A percentile compares a stretch with the other conserved stretches of the same genome.
These are phyloP conservation scores for Eupsilia transversa DNA, from an alignment of 2,888 invertebrate species.

Conservation along the genomic window DNA sequence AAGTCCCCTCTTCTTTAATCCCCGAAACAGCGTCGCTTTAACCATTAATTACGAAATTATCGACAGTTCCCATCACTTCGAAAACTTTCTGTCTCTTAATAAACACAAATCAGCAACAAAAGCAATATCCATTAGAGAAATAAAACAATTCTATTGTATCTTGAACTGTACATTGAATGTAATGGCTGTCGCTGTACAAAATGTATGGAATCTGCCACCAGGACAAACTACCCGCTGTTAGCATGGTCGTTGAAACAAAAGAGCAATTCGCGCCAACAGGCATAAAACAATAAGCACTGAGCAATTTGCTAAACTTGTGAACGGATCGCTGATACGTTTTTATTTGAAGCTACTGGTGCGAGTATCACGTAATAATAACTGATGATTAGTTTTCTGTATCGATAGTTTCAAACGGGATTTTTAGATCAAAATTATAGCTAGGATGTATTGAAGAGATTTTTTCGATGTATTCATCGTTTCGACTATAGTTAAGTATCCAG, in stretches of 20 bases:
- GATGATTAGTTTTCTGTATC: background rate
- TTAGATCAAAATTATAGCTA: background rate
- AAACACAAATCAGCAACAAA: background rate
- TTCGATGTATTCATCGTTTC: background rate
- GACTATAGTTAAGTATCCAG: background rate
- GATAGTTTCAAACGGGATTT: background rate
- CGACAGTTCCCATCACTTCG: conserved; percentile 21
- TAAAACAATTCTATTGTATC: conserved; percentile 28
- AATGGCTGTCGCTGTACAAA: conserved; percentile 20
- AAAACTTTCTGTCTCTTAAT: conserved; percentile 12
- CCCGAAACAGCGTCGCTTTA: conserved; percentile 1
- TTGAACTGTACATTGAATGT: conserved; percentile 42
- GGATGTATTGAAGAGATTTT: background rate
- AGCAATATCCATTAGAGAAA: background rate
- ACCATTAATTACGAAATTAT: conserved; percentile 54
- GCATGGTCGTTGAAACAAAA: conserved; percentile 54
- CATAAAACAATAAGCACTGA: conserved; percentile 51
- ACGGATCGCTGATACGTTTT: conserved; percentile 38
- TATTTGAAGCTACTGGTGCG: conserved; percentile 25
- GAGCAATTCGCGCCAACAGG: conserved; percentile 54
- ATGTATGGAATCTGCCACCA: conserved; percentile 36
- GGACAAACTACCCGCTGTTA: conserved; percentile 45
- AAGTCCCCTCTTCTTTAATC: conserved; percentile 31
- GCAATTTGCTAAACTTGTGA: conserved; percentile 53
- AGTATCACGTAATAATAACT: conserved; percentile 6